Evolutionary conservation across 2,888 invertebrate species (phyloP).

Genomic region (Pseudococcus viburni): DNA sequence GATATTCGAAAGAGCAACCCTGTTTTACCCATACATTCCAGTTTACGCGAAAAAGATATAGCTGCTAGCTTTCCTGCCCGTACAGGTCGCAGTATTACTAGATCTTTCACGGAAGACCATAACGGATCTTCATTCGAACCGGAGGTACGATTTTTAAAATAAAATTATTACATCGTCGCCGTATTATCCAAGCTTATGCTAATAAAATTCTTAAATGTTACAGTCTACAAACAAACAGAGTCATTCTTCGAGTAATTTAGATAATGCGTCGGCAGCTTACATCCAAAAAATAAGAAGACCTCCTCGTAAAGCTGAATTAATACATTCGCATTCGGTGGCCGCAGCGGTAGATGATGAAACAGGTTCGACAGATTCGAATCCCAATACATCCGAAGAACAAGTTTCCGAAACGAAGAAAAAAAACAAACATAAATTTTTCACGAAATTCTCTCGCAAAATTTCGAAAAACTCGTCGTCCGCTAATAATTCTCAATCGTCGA

Average conservation of each 20-base stretch:
- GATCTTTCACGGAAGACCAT: constrained; percentile 56
- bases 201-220: not conserved
- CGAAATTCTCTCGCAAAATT: constrained; percentile 51
- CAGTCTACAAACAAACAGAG: constrained; percentile 64
- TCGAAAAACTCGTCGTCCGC: constrained; percentile 37
- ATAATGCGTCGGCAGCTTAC: constrained; percentile 69
- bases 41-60: constrained; percentile 51
- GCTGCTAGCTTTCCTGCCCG: not conserved
- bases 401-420: constrained; percentile 38
- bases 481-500: constrained; percentile 5
- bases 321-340: constrained; percentile 68
- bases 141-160: constrained; percentile 8
- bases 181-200: not conserved
- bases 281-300: constrained; percentile 67
- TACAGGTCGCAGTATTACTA: constrained; percentile 18
- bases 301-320: constrained; percentile 70
- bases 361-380: constrained; percentile 79
- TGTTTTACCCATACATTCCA: constrained; percentile 40
- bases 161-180: constrained; percentile 3
- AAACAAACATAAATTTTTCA: constrained; percentile 51
- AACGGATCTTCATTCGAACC: constrained; percentile 56
- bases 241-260: constrained; percentile 67
- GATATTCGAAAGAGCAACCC: constrained; percentile 12
- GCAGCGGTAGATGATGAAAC: constrained; percentile 76
- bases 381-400: constrained; percentile 69